Conservation (phyloP, 2,888 invertebrate species). For the Arge pagana region DNA sequence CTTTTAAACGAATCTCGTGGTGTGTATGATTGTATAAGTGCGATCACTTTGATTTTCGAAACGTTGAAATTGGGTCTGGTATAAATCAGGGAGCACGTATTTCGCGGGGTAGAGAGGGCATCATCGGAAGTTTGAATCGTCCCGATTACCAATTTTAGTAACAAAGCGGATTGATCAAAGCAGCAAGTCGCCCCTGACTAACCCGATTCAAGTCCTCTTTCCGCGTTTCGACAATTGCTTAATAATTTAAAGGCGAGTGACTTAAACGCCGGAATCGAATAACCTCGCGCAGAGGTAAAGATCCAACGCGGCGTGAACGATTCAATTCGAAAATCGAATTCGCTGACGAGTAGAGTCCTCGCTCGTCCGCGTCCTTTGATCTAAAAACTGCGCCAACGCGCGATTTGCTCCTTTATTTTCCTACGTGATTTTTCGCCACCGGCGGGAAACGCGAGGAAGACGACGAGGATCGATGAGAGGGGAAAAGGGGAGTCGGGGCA, state of each 20-base stretch:
- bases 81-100: no score
- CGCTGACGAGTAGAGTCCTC: constrained; percentile 13
- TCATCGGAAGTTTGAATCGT: no score
- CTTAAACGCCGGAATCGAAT: constrained; percentile 8
- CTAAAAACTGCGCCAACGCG: not conserved
- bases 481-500: no score
- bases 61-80: no score
- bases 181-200: constrained; percentile 1
- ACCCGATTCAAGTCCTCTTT: constrained; percentile 6
- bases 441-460: no score
- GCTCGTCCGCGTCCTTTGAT: constrained; percentile 15
- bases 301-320: constrained; percentile 9
- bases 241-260: constrained; percentile 12
- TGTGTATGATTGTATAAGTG: no score
- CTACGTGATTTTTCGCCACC: no score
- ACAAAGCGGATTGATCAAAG: constrained; percentile 17
- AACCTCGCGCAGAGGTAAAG: not conserved
- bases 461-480: no score
- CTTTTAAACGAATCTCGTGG: no score
- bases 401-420: not conserved
- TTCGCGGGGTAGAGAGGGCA: no score
- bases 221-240: constrained; percentile 6
- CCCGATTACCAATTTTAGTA: constrained; percentile 8
- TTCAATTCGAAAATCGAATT: constrained; percentile 19
- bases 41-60: no score